phyloP scores from a whole-genome alignment of 2,888 invertebrate species.

The Cantharis lateralis region DNA sequence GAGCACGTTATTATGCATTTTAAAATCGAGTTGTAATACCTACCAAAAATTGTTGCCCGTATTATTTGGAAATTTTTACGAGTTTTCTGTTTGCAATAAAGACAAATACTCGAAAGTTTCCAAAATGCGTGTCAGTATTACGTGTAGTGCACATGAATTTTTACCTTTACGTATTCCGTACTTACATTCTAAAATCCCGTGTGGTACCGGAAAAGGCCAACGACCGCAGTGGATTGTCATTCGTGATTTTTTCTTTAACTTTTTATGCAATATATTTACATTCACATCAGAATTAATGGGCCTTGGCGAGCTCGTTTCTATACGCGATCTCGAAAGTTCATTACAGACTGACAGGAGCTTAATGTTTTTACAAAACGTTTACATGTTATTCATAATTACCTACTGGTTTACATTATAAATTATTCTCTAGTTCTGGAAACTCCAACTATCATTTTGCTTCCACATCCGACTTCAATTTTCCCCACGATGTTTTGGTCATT shows the following conservation, averaged over 20 bases:
- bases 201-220: constrained; percentile 34
- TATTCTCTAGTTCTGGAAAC: not conserved
- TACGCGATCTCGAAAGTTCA: constrained; percentile 10
- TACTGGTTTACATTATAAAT: not conserved
- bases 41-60: not conserved
- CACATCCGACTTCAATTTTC: too few species aligned
- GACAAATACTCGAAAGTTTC: constrained; percentile 38
- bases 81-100: constrained; percentile 26
- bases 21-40: not conserved
- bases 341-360: not conserved
- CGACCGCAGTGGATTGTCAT: constrained; percentile 37
- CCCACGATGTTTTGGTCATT: too few species aligned
- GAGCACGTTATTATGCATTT: not conserved
- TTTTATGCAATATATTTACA: constrained; percentile 35
- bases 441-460: too few species aligned
- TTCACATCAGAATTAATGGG: constrained; percentile 35
- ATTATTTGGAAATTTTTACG: constrained; percentile 3
- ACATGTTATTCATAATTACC: not conserved
- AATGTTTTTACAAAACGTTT: not conserved
- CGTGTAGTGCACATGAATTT: constrained; percentile 23
- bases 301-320: constrained; percentile 34
- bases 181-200: constrained; percentile 35
- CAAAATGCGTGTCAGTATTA: constrained; percentile 41
- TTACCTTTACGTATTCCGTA: constrained; percentile 28
- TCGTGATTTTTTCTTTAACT: constrained; percentile 35